A percentile compares a stretch with the other conserved stretches of the same genome.
These are phyloP conservation scores for Gadus chalcogrammus DNA, from an alignment of 2,113 vertebrate species.

Conservation along the genomic window DNA sequence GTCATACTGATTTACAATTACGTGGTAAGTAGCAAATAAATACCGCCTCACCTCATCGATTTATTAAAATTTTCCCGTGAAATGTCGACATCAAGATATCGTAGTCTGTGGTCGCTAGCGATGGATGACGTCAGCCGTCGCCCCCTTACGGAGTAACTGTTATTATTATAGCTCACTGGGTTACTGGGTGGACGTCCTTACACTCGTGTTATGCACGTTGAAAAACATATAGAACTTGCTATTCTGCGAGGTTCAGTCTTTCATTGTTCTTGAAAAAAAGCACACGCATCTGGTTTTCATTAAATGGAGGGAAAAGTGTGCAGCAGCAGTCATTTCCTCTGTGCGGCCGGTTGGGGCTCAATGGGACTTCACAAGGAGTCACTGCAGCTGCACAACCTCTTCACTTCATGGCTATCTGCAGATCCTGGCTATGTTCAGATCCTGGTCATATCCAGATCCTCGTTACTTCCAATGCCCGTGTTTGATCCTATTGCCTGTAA, in stretches of 20 bases:
- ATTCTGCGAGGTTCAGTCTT: neutral
- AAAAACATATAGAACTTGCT: too few relatives aligned
- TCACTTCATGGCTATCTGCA: too few relatives aligned
- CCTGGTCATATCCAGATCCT: too few relatives aligned
- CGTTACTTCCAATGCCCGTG: too few relatives aligned
- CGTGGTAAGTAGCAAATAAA: conserved; percentile 66
- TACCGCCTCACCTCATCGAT: neutral
- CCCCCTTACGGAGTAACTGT: too few relatives aligned
- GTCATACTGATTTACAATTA: conserved; percentile 67
- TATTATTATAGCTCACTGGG: too few relatives aligned
- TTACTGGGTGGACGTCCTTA: too few relatives aligned
- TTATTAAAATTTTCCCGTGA: neutral
- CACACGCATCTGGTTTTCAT: conserved; percentile 63
- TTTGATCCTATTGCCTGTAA: too few relatives aligned
- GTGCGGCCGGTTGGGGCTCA: conserved; percentile 12
- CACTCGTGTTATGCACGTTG: too few relatives aligned
- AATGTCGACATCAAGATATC: neutral
- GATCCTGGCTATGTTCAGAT: too few relatives aligned
- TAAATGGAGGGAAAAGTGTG: conserved; percentile 38
- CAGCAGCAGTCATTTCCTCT: conserved; percentile 60
- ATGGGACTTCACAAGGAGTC: neutral
- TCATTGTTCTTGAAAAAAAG: conserved; percentile 16
- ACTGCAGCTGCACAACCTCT: too few relatives aligned
- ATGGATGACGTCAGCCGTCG: neutral
- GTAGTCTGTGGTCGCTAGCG: neutral